Evolutionary conservation across 2,797 vertebrate genomes (phyloP).

Genomic region (Schizopygopsis pylzovi): DNA sequence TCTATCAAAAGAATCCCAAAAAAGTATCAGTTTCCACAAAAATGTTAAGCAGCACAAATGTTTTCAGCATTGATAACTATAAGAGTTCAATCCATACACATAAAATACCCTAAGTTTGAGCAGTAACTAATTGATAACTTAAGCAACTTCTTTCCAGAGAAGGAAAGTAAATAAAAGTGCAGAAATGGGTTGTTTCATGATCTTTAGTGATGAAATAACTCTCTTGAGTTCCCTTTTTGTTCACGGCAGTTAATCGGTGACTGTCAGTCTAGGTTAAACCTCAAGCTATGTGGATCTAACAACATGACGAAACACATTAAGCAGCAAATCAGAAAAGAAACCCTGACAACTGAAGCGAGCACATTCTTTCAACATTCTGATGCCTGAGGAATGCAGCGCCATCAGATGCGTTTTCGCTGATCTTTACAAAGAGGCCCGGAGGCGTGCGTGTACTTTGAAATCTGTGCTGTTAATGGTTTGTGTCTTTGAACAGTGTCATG

Average conservation of each 20-base stretch:
- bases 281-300: neutral
- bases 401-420: constrained; percentile 26
- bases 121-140: neutral
- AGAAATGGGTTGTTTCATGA: neutral
- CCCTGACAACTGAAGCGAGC: neutral
- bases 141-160: neutral
- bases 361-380: constrained; percentile 25
- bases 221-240: neutral
- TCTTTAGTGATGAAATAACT: neutral
- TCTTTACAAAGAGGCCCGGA: constrained; percentile 7
- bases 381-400: constrained; percentile 7
- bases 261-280: constrained; percentile 14
- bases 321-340: neutral
- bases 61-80: no score
- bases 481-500: neutral
- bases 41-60: no score
- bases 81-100: no score
- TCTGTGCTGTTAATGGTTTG: neutral
- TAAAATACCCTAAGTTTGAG: neutral
- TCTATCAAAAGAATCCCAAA: no score
- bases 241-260: constrained; percentile 6
- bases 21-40: neutral
- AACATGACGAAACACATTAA: neutral
- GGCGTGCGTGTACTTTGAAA: neutral
- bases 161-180: neutral